These are phyloP conservation scores for Cabera pusaria DNA, from an alignment of 2,888 invertebrate genomes.

Conservation along the genomic window DNA sequence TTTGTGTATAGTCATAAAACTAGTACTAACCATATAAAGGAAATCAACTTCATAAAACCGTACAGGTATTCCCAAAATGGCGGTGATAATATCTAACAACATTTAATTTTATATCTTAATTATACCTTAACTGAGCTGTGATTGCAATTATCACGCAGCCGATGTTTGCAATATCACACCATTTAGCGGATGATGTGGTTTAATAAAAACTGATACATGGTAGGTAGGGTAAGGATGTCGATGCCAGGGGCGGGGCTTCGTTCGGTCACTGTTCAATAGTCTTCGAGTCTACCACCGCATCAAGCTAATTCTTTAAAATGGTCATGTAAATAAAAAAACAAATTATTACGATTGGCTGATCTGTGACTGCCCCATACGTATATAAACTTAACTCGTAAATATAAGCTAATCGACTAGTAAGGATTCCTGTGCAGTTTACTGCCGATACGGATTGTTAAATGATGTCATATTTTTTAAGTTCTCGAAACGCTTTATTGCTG, in stretches of 20 bases:
- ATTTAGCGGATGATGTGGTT: constrained; percentile 17
- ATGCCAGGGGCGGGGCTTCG: constrained; percentile 36
- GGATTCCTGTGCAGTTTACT: constrained; percentile 41
- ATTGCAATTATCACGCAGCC: constrained; percentile 14
- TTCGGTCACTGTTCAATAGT: constrained; percentile 38
- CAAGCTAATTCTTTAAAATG: constrained; percentile 38
- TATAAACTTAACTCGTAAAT: constrained; percentile 36
- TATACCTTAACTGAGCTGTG: constrained; percentile 13
- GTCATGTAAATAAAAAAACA: constrained; percentile 53
- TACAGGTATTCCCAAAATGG: constrained; percentile 9
- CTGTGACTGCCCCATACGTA: constrained; percentile 37
- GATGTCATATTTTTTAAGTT: constrained; percentile 28
- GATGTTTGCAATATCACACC: constrained; percentile 17
- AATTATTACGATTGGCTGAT: constrained; percentile 57
- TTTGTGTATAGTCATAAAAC: background rate
- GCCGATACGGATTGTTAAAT: constrained; percentile 32
- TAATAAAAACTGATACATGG: constrained; percentile 9
- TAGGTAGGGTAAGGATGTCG: constrained; percentile 8
- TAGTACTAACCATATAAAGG: constrained; percentile 10
- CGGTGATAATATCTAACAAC: constrained; percentile 1
- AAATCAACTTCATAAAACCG: constrained; percentile 4
- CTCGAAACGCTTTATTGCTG: constrained; percentile 22
- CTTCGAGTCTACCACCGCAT: constrained; percentile 21
- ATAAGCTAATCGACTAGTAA: constrained; percentile 35
- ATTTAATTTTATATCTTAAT: constrained; percentile 11